Percentiles rank a stretch among this genome's conserved stretches.
Conservation (phyloP, 35 echinoderm and acorn worm species). For the Heliocidaris tuberculata region DNA sequence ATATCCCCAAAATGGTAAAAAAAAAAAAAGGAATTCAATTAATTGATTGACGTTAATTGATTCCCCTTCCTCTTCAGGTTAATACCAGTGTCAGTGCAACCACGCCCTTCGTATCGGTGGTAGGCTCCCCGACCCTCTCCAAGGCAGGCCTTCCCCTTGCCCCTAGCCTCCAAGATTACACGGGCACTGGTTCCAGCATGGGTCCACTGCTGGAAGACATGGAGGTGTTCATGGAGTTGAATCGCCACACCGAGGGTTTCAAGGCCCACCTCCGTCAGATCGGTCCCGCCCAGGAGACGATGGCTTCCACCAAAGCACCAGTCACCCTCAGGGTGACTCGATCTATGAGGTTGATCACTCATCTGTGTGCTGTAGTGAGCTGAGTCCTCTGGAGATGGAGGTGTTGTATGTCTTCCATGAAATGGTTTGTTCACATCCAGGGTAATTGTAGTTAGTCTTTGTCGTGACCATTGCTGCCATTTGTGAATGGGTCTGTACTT, state of each 20-base stretch:
- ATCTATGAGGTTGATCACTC: neutral
- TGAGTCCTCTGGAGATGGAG: neutral
- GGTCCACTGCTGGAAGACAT: constrained; percentile 26
- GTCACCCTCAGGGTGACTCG: neutral
- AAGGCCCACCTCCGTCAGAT: constrained; percentile 42
- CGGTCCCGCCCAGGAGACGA: neutral
- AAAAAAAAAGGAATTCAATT: too few relatives aligned
- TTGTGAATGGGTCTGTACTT: neutral
- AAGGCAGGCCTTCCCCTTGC: neutral
- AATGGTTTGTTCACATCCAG: too few relatives aligned
- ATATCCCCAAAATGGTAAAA: too few relatives aligned
- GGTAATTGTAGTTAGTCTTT: neutral
- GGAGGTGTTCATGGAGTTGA: constrained; percentile 18
- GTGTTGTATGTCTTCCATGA: neutral
- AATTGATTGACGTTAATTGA: too few relatives aligned
- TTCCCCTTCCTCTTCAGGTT: neutral
- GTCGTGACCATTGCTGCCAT: neutral
- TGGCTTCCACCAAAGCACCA: neutral
- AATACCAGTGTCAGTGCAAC: neutral
- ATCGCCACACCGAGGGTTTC: constrained; percentile 6
- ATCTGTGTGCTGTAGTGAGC: neutral
- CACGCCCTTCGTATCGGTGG: neutral
- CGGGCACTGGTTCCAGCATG: neutral
- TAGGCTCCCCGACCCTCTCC: neutral
- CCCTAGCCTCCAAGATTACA: neutral